phyloP scores from a whole-genome alignment of 2,888 invertebrate species.

The Acanthosepion lycidas region DNA sequence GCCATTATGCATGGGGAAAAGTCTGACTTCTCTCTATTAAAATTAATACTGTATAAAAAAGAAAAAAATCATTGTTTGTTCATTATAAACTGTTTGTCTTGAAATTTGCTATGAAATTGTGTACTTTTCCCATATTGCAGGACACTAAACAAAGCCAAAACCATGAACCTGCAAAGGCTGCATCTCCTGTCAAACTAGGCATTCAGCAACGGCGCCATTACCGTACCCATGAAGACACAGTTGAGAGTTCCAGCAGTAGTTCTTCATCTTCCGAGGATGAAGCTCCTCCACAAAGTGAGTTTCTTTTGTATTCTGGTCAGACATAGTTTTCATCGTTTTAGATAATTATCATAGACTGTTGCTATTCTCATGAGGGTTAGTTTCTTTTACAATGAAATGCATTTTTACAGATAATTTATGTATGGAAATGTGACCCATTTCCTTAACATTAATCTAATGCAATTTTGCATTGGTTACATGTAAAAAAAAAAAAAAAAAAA shows the following conservation, averaged over 20 bases:
- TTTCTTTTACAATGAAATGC: too few relatives aligned
- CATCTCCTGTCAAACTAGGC: constrained; percentile 60
- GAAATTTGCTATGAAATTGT: neutral
- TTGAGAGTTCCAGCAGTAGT: constrained; percentile 58
- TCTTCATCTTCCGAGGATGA: constrained; percentile 53
- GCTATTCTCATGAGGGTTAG: too few relatives aligned
- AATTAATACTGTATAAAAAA: neutral
- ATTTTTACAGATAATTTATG: too few relatives aligned
- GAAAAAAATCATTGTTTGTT: neutral
- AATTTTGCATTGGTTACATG: too few relatives aligned
- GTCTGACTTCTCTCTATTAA: neutral
- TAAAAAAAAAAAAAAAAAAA: too few relatives aligned
- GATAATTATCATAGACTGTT: too few relatives aligned
- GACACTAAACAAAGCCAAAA: constrained; percentile 48
- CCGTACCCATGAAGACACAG: constrained; percentile 62
- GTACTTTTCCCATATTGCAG: neutral
- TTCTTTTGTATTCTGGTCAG: neutral
- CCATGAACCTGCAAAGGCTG: constrained; percentile 54
- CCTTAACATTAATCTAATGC: too few relatives aligned
- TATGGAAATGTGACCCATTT: too few relatives aligned
- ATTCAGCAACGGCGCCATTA: constrained; percentile 67
- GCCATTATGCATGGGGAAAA: constrained; percentile 38
- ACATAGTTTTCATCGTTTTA: too few relatives aligned
- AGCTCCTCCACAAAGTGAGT: constrained; percentile 36
- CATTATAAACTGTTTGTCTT: neutral